These are phyloP conservation scores for Struthio camelus DNA, from an alignment of 2,113 vertebrate genomes.

Conservation along the genomic window DNA sequence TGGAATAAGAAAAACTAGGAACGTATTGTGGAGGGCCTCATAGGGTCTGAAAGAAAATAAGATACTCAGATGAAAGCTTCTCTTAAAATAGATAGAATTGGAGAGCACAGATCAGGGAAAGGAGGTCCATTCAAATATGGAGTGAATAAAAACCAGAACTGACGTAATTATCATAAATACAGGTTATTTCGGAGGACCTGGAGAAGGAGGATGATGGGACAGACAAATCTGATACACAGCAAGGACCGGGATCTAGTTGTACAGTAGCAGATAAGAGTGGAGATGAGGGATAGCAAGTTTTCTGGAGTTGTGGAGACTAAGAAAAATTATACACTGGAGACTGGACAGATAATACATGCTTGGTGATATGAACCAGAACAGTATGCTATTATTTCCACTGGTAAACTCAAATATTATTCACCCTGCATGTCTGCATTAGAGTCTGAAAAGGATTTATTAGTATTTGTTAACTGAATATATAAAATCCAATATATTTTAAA, in stretches of 20 bases:
- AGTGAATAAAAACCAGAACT: background rate
- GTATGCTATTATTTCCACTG: background rate
- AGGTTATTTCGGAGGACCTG: background rate
- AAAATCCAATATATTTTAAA: background rate
- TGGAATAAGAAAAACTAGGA: background rate
- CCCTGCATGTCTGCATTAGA: background rate
- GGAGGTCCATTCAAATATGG: background rate
- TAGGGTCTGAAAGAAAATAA: background rate
- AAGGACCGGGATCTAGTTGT: background rate
- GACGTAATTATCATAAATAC: background rate
- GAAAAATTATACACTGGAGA: background rate
- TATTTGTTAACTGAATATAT: background rate
- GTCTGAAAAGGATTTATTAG: background rate
- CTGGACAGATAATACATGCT: background rate
- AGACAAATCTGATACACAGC: conserved; percentile 21
- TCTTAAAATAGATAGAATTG: background rate
- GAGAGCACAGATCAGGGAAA: background rate
- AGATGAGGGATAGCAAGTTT: conserved; percentile 25
- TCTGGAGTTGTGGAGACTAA: background rate
- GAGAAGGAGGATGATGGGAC: background rate
- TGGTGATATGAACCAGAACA: background rate
- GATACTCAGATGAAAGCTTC: background rate
- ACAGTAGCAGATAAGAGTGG: conserved; percentile 11
- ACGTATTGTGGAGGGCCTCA: background rate
- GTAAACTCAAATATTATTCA: background rate